Evolutionary conservation across 2,797 vertebrate genomes (phyloP).

Genomic region (Ctenopoma multispine): DNA sequence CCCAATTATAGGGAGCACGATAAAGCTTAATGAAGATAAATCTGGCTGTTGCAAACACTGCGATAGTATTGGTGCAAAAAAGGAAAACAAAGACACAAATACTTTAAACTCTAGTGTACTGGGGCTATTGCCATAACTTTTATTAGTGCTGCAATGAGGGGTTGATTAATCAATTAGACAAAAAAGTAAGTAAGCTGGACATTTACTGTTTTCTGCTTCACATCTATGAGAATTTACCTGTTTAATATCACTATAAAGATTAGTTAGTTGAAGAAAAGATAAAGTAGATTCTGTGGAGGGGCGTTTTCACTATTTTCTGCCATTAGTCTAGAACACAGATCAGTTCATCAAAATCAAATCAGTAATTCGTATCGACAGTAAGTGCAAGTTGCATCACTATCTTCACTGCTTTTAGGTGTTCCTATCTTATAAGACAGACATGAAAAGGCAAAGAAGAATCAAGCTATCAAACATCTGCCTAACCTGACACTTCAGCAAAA

Average conservation of each 20-base stretch:
- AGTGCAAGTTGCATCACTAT: background rate
- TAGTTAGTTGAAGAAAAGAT: background rate
- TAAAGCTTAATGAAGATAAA: constrained; percentile 51
- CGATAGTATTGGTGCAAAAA: background rate
- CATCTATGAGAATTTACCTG: background rate
- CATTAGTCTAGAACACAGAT: constrained; percentile 3
- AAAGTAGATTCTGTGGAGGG: background rate
- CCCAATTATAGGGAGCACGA: constrained; percentile 14
- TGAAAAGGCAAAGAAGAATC: constrained; percentile 12
- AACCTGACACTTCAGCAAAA: constrained; percentile 23
- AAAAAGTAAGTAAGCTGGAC: background rate
- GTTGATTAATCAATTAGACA: background rate
- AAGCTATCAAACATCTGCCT: constrained; percentile 17
- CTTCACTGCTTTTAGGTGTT: background rate
- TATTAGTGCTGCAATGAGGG: background rate
- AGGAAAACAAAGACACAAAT: background rate
- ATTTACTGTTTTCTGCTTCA: background rate
- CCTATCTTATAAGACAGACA: background rate
- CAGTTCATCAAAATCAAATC: background rate
- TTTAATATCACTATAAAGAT: background rate
- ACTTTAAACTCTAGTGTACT: background rate
- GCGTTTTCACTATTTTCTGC: background rate
- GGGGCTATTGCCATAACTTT: background rate
- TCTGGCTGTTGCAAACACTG: constrained; percentile 15
- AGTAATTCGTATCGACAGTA: background rate